These are phyloP conservation scores for Proteles cristata DNA, from an alignment of 2,113 vertebrate species.

Conservation along the genomic window DNA sequence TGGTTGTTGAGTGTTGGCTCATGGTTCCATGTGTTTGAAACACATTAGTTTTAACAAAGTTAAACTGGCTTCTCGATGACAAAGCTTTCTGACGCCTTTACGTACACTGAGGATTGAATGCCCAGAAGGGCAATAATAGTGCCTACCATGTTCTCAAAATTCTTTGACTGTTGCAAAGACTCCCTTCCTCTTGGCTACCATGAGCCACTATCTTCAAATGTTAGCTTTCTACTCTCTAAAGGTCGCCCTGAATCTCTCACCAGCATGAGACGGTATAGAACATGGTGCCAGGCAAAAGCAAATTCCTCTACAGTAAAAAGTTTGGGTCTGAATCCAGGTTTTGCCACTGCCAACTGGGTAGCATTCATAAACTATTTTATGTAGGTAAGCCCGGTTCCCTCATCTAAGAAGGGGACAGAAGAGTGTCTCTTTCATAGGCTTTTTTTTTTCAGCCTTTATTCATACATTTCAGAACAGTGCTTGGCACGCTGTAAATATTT, in stretches of 20 bases:
- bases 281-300: fast-evolving
- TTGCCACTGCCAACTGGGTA: background rate
- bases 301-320: background rate
- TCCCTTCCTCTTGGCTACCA: background rate
- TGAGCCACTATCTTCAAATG: background rate
- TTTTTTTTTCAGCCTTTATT: background rate
- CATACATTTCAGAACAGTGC: background rate
- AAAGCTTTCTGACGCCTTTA: conserved; percentile 13
- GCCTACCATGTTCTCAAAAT: background rate
- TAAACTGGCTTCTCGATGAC: conserved; percentile 27
- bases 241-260: background rate
- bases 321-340: background rate
- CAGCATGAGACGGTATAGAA: background rate
- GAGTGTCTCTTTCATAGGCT: background rate
- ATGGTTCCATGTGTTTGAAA: background rate
- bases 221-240: background rate
- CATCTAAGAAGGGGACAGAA: background rate
- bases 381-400: background rate
- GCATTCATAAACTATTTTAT: background rate
- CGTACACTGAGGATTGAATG: background rate
- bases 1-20: background rate
- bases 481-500: background rate
- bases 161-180: background rate
- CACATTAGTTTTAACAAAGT: background rate
- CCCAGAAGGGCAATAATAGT: background rate